phyloP scores from a whole-genome alignment of 1,140 invertebrate species.

The Drosophila biarmipes region DNA sequence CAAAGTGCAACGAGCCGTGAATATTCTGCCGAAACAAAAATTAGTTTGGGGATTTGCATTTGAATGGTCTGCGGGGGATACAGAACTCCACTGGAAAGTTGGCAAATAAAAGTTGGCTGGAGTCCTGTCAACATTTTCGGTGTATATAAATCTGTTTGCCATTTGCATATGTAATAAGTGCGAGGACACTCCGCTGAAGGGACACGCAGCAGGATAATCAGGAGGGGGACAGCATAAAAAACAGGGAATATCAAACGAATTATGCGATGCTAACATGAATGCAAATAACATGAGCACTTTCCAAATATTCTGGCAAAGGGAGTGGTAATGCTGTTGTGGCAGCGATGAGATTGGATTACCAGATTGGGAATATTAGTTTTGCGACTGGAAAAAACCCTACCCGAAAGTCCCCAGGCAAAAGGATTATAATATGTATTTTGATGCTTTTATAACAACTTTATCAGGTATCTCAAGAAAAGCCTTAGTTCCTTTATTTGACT shows the following conservation, averaged over 20 bases:
- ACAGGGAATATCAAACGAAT: constrained; percentile 48
- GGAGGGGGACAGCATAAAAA: constrained; percentile 16
- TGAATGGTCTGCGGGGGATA: constrained; percentile 47
- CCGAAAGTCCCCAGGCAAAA: background rate
- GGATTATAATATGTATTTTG: too few species aligned
- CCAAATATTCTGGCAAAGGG: background rate
- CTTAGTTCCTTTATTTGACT: background rate
- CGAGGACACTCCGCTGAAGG: constrained; percentile 46
- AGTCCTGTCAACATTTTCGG: constrained; percentile 35
- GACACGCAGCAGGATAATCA: constrained; percentile 67
- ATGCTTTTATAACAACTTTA: too few species aligned
- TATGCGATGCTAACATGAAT: constrained; percentile 44
- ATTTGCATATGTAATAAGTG: constrained; percentile 78
- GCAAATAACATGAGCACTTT: constrained; percentile 28
- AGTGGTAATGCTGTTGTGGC: constrained; percentile 1
- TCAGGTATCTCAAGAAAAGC: too few species aligned
- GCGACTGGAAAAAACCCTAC: background rate
- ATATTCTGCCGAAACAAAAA: constrained; percentile 72
- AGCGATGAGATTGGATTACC: constrained; percentile 1
- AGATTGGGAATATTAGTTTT: background rate
- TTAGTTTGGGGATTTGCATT: constrained; percentile 82
- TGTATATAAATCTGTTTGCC: constrained; percentile 70
- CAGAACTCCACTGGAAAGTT: constrained; percentile 46
- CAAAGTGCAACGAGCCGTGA: constrained; percentile 68
- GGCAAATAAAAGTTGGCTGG: constrained; percentile 57